Evolutionary conservation across 2,113 vertebrate species (phyloP).

Genomic region (Hiodon tergisus): DNA sequence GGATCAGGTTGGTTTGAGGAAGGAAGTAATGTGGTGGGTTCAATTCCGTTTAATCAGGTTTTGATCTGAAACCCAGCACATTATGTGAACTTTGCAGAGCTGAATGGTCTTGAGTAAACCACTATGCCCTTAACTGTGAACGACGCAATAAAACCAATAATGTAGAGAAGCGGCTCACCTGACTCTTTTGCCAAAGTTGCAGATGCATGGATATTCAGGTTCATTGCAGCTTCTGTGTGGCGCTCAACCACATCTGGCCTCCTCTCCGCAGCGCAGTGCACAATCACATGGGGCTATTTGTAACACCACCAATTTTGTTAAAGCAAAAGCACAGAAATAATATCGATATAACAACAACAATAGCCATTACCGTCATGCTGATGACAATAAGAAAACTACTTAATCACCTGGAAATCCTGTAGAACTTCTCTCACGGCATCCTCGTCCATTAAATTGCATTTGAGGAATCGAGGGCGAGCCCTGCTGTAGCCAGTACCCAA

Average conservation of each 20-base stretch:
- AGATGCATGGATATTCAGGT: conserved; percentile 87
- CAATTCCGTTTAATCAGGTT: too few species aligned
- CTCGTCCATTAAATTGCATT: conserved; percentile 79
- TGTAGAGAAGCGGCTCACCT: conserved; percentile 56
- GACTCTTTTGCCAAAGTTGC: conserved; percentile 84
- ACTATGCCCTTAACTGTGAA: background rate
- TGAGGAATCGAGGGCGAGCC: conserved; percentile 77
- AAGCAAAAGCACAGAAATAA: background rate
- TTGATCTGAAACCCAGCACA: too few species aligned
- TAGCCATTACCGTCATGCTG: background rate
- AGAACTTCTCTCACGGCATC: conserved; percentile 72
- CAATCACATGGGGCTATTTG: conserved; percentile 79
- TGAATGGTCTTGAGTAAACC: too few species aligned
- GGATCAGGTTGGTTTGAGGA: too few species aligned
- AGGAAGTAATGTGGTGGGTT: too few species aligned
- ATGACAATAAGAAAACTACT: background rate
- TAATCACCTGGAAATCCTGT: conserved; percentile 76
- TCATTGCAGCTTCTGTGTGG: conserved; percentile 77
- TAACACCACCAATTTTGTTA: background rate
- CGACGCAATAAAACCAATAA: background rate
- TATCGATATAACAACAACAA: background rate
- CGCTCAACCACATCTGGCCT: conserved; percentile 88
- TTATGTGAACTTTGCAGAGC: too few species aligned
- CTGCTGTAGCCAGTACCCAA: conserved; percentile 78
- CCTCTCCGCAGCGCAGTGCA: conserved; percentile 94